Evolutionary conservation across 2,888 invertebrate genomes (phyloP).

Genomic region (Lasioglossum villosulum): DNA sequence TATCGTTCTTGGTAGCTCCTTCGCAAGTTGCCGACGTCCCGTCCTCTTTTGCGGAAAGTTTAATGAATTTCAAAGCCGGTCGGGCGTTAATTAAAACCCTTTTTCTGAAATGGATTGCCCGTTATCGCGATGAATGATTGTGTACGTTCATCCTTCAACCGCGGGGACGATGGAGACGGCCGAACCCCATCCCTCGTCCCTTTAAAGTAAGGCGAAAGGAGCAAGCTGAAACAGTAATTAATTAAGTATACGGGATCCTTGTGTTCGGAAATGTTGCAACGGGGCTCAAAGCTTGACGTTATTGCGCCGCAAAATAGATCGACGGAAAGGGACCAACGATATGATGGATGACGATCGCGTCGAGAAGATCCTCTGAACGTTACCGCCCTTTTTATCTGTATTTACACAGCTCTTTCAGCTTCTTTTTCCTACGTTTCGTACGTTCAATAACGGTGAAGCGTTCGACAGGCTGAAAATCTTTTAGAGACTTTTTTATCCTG

Average conservation of each 20-base stretch:
- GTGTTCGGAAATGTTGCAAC: slow-evolving; percentile 72
- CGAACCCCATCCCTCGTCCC: neutral
- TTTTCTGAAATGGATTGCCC: slow-evolving; percentile 58
- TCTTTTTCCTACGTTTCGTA: neutral
- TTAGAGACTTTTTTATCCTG: neutral
- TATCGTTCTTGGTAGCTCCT: slow-evolving; percentile 40
- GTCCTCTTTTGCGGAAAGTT: slow-evolving; percentile 41
- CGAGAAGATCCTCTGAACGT: slow-evolving; percentile 46
- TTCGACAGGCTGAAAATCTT: neutral
- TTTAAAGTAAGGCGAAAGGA: slow-evolving; percentile 2
- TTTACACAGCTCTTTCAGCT: slow-evolving; percentile 37
- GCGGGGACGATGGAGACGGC: neutral
- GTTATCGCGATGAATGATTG: slow-evolving; percentile 61
- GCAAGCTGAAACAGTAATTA: slow-evolving; percentile 70
- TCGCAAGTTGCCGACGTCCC: slow-evolving; percentile 37
- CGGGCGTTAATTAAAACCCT: slow-evolving; percentile 65
- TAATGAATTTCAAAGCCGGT: slow-evolving; percentile 54
- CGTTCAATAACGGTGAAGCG: neutral
- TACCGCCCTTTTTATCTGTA: slow-evolving; percentile 35
- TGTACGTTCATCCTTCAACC: slow-evolving; percentile 58
- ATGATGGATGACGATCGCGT: slow-evolving; percentile 73
- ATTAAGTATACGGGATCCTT: slow-evolving; percentile 74
- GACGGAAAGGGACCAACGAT: slow-evolving; percentile 63
- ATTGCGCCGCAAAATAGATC: slow-evolving; percentile 72
- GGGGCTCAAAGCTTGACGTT: slow-evolving; percentile 65